Percentiles rank a stretch among this genome's conserved stretches.
These are phyloP conservation scores for Pagrus major DNA, from an alignment of 2,113 vertebrate species.

Conservation along the genomic window DNA sequence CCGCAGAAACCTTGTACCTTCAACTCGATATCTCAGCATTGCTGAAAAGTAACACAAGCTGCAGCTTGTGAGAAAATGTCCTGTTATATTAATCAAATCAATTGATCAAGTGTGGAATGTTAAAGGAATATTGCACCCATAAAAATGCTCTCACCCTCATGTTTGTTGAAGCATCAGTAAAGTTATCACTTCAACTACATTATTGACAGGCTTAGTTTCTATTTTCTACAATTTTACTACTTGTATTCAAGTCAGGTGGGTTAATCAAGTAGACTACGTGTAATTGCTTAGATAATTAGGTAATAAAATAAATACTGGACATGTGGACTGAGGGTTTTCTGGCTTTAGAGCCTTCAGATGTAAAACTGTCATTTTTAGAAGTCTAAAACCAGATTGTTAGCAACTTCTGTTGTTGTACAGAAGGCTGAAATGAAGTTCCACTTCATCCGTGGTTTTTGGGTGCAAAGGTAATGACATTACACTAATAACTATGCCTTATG, in stretches of 20 bases:
- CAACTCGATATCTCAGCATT: not conserved
- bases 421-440: not conserved
- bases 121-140: not conserved
- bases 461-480: not conserved
- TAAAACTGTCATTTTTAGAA: not conserved
- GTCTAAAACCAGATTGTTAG: not conserved
- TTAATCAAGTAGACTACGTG: not conserved
- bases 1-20: slow-evolving; percentile 43
- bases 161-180: not conserved
- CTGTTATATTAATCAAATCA: not conserved
- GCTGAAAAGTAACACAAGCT: not conserved
- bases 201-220: not conserved
- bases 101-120: slow-evolving; percentile 21
- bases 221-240: not conserved
- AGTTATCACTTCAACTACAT: not conserved
- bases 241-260: not conserved
- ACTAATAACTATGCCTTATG: not conserved
- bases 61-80: not conserved
- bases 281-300: not conserved
- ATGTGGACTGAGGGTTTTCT: not conserved
- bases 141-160: not conserved
- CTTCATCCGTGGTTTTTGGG: not conserved
- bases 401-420: too few relatives aligned
- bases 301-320: not conserved
- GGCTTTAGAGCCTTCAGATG: not conserved